A percentile compares a stretch with the other conserved stretches of the same genome.
Conservation (phyloP, 2,113 vertebrate genomes). For the Phrynosoma platyrhinos region DNA sequence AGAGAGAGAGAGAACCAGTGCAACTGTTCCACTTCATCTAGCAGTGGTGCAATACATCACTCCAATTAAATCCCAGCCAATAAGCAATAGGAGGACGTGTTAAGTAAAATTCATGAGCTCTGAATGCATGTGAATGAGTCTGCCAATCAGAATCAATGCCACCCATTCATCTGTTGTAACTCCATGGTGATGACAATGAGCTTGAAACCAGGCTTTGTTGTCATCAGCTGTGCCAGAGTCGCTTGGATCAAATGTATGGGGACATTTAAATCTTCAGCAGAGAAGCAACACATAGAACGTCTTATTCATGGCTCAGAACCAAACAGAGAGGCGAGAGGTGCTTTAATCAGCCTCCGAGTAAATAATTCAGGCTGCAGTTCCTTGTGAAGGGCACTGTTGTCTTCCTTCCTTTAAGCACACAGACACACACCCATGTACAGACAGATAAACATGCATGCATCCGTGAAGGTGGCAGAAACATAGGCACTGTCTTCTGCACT, state of each 20-base stretch:
- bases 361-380: slow-evolving; percentile 65
- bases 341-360: slow-evolving; percentile 60
- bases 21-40: slow-evolving; percentile 81
- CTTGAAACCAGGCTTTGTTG: slow-evolving; percentile 79
- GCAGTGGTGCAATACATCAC: slow-evolving; percentile 78
- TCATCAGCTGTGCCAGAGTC: slow-evolving; percentile 77
- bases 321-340: slow-evolving; percentile 51
- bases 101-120: slow-evolving; percentile 82
- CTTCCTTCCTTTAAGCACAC: slow-evolving; percentile 12
- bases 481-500: slow-evolving; percentile 16
- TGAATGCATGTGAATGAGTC: slow-evolving; percentile 80
- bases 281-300: slow-evolving; percentile 76
- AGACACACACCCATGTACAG: neutral
- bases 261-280: slow-evolving; percentile 77
- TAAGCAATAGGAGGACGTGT: slow-evolving; percentile 77
- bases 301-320: slow-evolving; percentile 69
- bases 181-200: slow-evolving; percentile 82
- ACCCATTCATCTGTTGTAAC: slow-evolving; percentile 76
- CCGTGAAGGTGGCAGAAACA: neutral
- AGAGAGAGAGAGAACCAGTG: slow-evolving; percentile 52
- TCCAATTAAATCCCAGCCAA: slow-evolving; percentile 81
- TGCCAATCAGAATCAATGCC: slow-evolving; percentile 81
- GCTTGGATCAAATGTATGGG: slow-evolving; percentile 72
- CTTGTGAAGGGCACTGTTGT: slow-evolving; percentile 39
- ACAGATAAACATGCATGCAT: neutral